These are phyloP conservation scores for Pocillopora damicornis DNA, from an alignment of 64 coral and sea anemone genomes.

Conservation along the genomic window DNA sequence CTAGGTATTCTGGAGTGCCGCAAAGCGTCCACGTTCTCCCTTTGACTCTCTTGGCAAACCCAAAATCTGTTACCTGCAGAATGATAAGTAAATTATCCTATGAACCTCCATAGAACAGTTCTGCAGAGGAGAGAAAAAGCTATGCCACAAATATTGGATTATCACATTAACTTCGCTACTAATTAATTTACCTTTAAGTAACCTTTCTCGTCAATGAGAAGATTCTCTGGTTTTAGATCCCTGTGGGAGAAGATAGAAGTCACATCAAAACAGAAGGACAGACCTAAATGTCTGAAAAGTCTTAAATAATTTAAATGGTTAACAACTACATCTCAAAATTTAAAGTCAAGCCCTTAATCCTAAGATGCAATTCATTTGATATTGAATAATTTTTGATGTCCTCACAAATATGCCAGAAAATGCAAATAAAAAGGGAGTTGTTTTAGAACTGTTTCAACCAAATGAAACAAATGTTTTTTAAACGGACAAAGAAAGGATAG, in stretches of 20 bases:
- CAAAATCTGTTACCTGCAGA: slow-evolving; percentile 94
- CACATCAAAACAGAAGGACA: neutral
- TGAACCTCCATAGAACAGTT: neutral
- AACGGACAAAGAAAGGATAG: too few species aligned
- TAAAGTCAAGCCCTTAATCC: too few species aligned
- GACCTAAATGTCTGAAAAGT: neutral
- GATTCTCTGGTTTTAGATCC: slow-evolving; percentile 99
- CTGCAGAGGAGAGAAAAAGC: too few species aligned
- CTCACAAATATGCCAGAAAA: neutral
- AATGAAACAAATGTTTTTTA: too few species aligned
- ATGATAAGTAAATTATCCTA: neutral
- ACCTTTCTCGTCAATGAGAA: slow-evolving; percentile 97
- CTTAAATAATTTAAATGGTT: neutral
- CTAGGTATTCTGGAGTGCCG: slow-evolving; percentile 87
- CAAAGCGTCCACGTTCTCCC: slow-evolving; percentile 94
- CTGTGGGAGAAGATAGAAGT: neutral
- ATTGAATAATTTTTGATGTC: neutral
- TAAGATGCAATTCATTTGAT: too few species aligned
- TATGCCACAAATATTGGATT: too few species aligned
- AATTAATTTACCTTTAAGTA: slow-evolving; percentile 79
- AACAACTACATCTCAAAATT: too few species aligned
- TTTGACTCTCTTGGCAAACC: slow-evolving; percentile 96
- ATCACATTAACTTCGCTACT: neutral
- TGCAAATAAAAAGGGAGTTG: neutral
- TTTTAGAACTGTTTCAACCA: too few species aligned